Evolutionary conservation across 2,797 vertebrate genomes (phyloP).

Genomic region (Hozukius guyotensis): DNA sequence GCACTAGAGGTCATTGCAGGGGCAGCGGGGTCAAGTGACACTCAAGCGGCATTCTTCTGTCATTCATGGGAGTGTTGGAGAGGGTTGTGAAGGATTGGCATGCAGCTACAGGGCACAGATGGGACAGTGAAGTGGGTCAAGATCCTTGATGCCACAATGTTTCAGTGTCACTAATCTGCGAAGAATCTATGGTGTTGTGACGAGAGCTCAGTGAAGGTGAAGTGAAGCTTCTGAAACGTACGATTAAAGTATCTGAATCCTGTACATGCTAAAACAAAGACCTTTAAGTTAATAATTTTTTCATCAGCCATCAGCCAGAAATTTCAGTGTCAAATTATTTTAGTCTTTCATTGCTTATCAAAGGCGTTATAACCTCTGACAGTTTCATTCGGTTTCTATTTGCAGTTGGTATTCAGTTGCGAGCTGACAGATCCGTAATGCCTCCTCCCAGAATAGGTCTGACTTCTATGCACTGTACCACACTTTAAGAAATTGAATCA

Average conservation of each 20-base stretch:
- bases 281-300: background rate
- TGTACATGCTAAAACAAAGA: constrained; percentile 21
- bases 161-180: constrained; percentile 5
- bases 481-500: constrained; percentile 68
- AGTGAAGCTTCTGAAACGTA: background rate
- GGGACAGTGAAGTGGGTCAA: constrained; percentile 46
- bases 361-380: constrained; percentile 64
- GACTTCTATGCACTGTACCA: constrained; percentile 62
- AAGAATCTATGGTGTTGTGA: background rate
- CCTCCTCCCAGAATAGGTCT: constrained; percentile 71
- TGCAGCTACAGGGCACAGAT: constrained; percentile 34
- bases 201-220: background rate
- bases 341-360: constrained; percentile 56
- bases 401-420: constrained; percentile 50
- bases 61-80: constrained; percentile 41
- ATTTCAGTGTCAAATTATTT: constrained; percentile 54
- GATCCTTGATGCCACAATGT: constrained; percentile 25
- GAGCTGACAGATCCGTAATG: constrained; percentile 71
- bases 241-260: constrained; percentile 14
- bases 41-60: constrained; percentile 75
- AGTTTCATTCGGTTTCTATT: constrained; percentile 65
- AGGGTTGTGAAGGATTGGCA: constrained; percentile 50
- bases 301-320: background rate
- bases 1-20: constrained; percentile 68
- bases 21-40: constrained; percentile 82